These are phyloP conservation scores for Myrmecobius fasciatus DNA, from an alignment of 2,113 vertebrate species.

Conservation along the genomic window DNA sequence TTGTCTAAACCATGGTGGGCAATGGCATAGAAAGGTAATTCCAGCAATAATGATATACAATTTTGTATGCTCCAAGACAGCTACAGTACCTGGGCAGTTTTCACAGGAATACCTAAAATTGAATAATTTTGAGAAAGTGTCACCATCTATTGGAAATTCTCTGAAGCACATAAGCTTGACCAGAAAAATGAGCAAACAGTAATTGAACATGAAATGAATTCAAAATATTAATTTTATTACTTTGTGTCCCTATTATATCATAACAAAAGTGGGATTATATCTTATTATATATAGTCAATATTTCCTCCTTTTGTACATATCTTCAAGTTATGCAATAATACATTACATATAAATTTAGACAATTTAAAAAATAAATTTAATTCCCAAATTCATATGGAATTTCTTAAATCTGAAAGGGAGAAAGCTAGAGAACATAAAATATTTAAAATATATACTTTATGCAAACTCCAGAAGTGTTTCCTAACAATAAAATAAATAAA, in stretches of 20 bases:
- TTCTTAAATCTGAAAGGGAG: neutral
- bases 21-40: too few species aligned
- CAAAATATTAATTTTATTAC: neutral
- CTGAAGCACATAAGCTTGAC: neutral
- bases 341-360: neutral
- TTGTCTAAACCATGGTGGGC: too few species aligned
- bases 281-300: neutral
- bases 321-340: neutral
- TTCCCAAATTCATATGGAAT: neutral
- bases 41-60: too few species aligned
- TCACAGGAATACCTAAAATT: too few species aligned
- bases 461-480: neutral
- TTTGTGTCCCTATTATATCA: neutral
- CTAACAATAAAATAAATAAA: neutral
- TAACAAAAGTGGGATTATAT: neutral
- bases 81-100: too few species aligned
- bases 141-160: neutral
- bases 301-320: neutral
- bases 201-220: neutral
- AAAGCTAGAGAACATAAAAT: neutral
- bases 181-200: neutral
- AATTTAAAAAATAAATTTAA: neutral
- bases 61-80: too few species aligned
- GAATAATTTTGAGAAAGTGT: neutral
- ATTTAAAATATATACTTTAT: neutral